Conservation (phyloP, 2,113 vertebrate genomes). For the Todiramphus chloris region DNA sequence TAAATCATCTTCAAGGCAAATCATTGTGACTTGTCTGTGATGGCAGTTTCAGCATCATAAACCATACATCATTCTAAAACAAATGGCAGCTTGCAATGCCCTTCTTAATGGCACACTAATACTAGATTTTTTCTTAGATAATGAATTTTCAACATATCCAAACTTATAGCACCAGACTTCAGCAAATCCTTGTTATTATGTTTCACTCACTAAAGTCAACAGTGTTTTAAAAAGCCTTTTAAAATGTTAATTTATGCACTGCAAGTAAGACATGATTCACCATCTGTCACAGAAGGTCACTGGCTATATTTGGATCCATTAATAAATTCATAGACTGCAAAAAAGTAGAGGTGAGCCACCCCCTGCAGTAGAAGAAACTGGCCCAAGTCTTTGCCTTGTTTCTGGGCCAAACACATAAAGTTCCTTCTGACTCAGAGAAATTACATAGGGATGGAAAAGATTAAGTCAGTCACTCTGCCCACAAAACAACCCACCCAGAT, state of each 20-base stretch:
- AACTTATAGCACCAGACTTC: neutral
- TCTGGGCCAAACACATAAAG: neutral
- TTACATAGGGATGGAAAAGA: neutral
- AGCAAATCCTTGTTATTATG: slow-evolving; percentile 16
- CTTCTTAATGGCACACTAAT: neutral
- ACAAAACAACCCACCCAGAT: neutral
- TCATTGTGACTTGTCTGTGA: slow-evolving; percentile 12
- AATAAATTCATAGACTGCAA: slow-evolving; percentile 18
- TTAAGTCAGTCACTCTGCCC: neutral
- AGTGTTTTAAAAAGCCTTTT: slow-evolving; percentile 5
- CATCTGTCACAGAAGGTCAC: slow-evolving; percentile 50
- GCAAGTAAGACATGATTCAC: slow-evolving; percentile 21
- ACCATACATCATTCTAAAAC: slow-evolving; percentile 36
- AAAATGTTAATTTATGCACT: slow-evolving; percentile 55
- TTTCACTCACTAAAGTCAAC: slow-evolving; percentile 25
- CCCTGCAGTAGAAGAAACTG: neutral
- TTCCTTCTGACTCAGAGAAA: neutral
- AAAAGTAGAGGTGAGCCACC: neutral
- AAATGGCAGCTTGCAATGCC: neutral
- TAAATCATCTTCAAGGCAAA: slow-evolving; percentile 58
- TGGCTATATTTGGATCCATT: slow-evolving; percentile 30
- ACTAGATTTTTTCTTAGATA: slow-evolving; percentile 16
- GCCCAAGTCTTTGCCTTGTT: slow-evolving; percentile 7
- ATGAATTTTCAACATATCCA: neutral
- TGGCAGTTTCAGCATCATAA: slow-evolving; percentile 39